Base-by-base conservation (phyloP, 2,888 invertebrate species). In the Napeogenes inachia region DNA sequence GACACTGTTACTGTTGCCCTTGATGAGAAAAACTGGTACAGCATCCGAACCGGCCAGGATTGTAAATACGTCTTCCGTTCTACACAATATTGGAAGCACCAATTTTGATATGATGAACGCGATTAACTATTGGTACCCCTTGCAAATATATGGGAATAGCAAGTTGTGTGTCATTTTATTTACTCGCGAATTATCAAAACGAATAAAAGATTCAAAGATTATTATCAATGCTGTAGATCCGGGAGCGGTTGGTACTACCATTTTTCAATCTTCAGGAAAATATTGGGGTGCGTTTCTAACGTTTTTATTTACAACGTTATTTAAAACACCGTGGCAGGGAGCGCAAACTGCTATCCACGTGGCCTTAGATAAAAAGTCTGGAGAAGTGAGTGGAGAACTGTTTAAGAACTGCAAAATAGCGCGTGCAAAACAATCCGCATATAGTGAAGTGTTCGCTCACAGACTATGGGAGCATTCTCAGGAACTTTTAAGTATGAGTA, bases 181-280 rank as follows among this genome's bases (percentile, higher is more conserved):
- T 70, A 93, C 95, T 0, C 85, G 92, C 47, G 96, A 96, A n/a
- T 77, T 96, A 12, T 93, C 94, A 53, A 92, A 92, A 82, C 92
- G 92, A 4, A 73, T 96, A 72, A 89, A 90, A 69, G 81, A 92
- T 10, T 84, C 93, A 2, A 93, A 93, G 57, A 93, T 97, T 0
- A 94, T 94, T 0, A 94, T 93, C 0, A 97, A 97, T 76, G 94
- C 93, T 69, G 91, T 97, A 30, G 97, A 97, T 84, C 97, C 97
- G 0, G 97, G 97, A 4, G 92, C 95, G 78, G 95, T 96, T 45
- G 94, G 95, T 68, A 95, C 95, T 0, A 94, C 93, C 33, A 96
- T 96, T 58, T 96, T 95, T 92, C 91, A 74, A 5, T 76, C 69
- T n/a, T 47, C 70, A 0, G 80, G 81, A 92, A 70, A 89, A 91